Evolutionary conservation across 2,797 vertebrate species (phyloP), one percentile per base, ranked within the genome.

Genomic region (Botia kubotai): DNA sequence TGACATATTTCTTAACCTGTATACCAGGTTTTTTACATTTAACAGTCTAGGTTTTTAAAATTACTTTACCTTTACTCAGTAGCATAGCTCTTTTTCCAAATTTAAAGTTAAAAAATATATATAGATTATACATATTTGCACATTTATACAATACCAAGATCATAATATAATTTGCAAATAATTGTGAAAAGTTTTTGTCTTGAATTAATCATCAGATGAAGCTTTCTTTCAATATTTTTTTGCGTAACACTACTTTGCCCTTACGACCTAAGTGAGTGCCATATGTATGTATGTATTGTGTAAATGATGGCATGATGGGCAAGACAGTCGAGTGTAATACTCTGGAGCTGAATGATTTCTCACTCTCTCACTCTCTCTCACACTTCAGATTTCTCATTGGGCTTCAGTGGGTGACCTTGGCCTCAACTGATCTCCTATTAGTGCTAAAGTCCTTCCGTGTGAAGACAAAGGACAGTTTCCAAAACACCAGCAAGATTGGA

Each of bases 161-260:
- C 13, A 75, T 12, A 33, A 5, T 66, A n/a, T n/a, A n/a, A n/a
- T n/a, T n/a, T n/a, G n/a, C n/a, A n/a, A 33, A 0, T 57, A 19
- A 68, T 55, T 67, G 21, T 67, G n/a, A n/a, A n/a, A n/a, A n/a
- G 29, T 67, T 17, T 19, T 52, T 8, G 14, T 33, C 16, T 55
- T 16, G 5, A 43, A 23, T 69, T 48, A 77, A 58, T 33, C 13
- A 76, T 78, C 83, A 70, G 26, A 75, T 63, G 73, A 70, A 75
- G 69, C 77, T 65, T 76, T 83, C 77, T 83, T 55, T 82, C 52
- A 72, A 62, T 77, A 74, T n/a, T n/a, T n/a, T n/a, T n/a, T n/a
- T n/a, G n/a, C 81, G 17, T 46, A 17, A 19, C 2, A 11, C 50
- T 16, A 11, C 46, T 75, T 33, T 55, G 43, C 46, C 12, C 57